These are phyloP conservation scores for Peromyscus leucopus DNA, from an alignment of 2,113 vertebrate species.

Conservation along the genomic window DNA sequence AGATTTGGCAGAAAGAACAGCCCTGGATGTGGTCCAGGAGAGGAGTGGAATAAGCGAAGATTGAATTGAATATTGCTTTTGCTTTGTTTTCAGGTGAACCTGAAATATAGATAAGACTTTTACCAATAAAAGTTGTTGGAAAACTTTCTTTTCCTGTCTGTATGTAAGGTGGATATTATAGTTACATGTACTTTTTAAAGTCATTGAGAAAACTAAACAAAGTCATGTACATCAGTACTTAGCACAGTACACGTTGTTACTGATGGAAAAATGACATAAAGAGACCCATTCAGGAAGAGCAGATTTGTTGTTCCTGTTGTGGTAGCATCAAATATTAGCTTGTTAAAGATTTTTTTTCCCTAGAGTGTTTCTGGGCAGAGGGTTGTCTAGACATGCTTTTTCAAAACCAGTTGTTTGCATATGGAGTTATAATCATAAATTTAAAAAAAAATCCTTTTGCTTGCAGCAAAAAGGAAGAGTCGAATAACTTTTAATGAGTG, in stretches of 20 bases:
- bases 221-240: neutral
- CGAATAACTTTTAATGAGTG: constrained; percentile 68
- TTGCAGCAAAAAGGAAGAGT: constrained; percentile 72
- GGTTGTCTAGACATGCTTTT: constrained; percentile 67
- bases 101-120: constrained; percentile 35
- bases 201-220: constrained; percentile 16
- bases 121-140: neutral
- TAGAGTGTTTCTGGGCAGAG: constrained; percentile 45
- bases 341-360: constrained; percentile 4
- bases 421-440: constrained; percentile 45
- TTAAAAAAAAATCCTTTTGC: constrained; percentile 66
- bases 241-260: neutral
- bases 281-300: neutral
- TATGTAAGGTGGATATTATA: neutral
- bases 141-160: neutral
- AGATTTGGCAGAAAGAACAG: constrained; percentile 17
- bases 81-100: neutral
- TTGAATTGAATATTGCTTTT: neutral
- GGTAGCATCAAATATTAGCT: constrained; percentile 19
- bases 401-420: constrained; percentile 59
- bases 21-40: neutral
- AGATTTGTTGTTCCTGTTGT: neutral
- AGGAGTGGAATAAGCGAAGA: neutral
- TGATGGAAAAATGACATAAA: neutral
- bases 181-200: neutral